Evolutionary conservation across 2,797 vertebrate genomes (phyloP).

Genomic region (Lagothrix lagotricha): DNA sequence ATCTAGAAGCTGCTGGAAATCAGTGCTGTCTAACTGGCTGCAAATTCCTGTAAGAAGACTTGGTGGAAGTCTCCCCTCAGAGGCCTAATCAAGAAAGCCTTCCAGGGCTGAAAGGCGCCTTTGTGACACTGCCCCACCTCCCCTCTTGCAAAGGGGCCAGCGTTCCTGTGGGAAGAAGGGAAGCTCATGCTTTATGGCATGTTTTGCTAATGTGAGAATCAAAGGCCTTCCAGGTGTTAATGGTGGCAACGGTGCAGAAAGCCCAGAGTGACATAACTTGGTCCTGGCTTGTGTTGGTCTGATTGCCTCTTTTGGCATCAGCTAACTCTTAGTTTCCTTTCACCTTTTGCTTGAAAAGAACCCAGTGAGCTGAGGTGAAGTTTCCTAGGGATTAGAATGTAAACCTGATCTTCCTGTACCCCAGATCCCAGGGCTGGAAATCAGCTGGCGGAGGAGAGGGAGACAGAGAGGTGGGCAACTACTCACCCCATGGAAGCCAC

Average conservation of each 20-base stretch:
- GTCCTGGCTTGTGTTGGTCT: background rate
- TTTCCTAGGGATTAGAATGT: slow-evolving; percentile 66
- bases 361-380: slow-evolving; percentile 30
- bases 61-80: slow-evolving; percentile 59
- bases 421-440: background rate
- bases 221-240: slow-evolving; percentile 74
- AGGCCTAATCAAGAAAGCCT: slow-evolving; percentile 72
- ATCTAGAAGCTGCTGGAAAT: rapidly evolving
- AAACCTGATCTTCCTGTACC: slow-evolving; percentile 50
- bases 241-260: slow-evolving; percentile 42
- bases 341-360: slow-evolving; percentile 31
- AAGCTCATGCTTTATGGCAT: slow-evolving; percentile 77
- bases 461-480: background rate
- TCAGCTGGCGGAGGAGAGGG: background rate
- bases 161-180: slow-evolving; percentile 76
- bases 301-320: slow-evolving; percentile 52
- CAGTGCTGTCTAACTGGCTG: background rate
- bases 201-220: slow-evolving; percentile 84
- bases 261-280: background rate
- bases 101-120: slow-evolving; percentile 76
- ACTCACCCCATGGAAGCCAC: rapidly evolving
- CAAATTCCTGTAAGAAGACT: slow-evolving; percentile 62
- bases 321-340: slow-evolving; percentile 54
- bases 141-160: slow-evolving; percentile 28
- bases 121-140: slow-evolving; percentile 60